Percentiles rank a stretch among this genome's conserved stretches.
phyloP scores from a whole-genome alignment of 2,797 vertebrate species.

The Huso huso region DNA sequence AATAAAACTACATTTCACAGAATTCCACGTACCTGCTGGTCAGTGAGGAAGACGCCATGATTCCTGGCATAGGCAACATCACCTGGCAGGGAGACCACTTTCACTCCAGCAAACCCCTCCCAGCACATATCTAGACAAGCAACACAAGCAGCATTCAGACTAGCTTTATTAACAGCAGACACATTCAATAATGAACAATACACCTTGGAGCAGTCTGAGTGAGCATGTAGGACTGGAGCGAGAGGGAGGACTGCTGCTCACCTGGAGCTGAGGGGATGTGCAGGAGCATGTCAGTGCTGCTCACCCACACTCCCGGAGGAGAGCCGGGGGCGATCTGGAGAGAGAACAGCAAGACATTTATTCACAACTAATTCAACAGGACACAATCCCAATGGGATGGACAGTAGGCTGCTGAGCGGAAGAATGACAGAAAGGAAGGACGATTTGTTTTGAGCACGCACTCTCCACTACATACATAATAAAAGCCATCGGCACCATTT shows the following conservation, averaged over 20 bases:
- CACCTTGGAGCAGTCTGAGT: neutral
- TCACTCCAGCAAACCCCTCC: constrained; percentile 71
- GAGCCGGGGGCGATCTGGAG: constrained; percentile 79
- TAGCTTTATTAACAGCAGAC: neutral
- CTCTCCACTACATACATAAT: too few relatives aligned
- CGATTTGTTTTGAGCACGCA: neutral
- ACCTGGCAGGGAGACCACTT: constrained; percentile 73
- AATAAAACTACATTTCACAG: neutral
- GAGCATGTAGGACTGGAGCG: neutral
- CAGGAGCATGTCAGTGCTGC: constrained; percentile 88
- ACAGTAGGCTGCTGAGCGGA: neutral
- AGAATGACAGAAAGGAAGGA: neutral
- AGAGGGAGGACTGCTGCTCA: constrained; percentile 36
- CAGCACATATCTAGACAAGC: constrained; percentile 58
- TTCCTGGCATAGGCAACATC: constrained; percentile 65
- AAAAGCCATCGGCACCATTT: too few relatives aligned
- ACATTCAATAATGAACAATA: neutral
- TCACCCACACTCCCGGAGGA: constrained; percentile 87
- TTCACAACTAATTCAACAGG: neutral
- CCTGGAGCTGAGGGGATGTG: constrained; percentile 58
- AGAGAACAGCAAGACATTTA: neutral
- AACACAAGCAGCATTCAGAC: neutral
- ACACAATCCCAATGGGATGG: neutral
- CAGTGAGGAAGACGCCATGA: constrained; percentile 76
- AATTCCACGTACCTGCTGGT: constrained; percentile 56